Percentiles rank a stretch among this genome's conserved stretches.
phyloP scores from a whole-genome alignment of 2,113 vertebrate genomes.

The Colistium nudipinnis region DNA sequence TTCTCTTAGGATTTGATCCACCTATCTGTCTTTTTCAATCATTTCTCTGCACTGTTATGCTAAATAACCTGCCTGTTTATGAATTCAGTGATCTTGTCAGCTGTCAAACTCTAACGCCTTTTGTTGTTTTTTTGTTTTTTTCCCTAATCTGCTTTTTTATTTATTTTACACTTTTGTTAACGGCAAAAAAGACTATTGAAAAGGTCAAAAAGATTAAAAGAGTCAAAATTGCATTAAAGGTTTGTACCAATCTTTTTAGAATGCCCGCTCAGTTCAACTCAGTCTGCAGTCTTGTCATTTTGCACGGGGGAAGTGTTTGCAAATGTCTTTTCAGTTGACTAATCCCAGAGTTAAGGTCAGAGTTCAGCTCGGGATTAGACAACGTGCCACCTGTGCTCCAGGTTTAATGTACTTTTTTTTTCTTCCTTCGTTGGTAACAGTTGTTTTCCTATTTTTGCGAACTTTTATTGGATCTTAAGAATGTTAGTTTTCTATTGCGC shows the following conservation, averaged over 20 bases:
- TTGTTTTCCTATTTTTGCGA: not conserved
- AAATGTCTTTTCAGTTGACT: conserved; percentile 86
- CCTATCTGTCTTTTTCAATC: conserved; percentile 54
- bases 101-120: conserved; percentile 92
- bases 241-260: conserved; percentile 96
- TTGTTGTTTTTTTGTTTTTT: conserved; percentile 72
- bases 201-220: conserved; percentile 99
- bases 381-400: conserved; percentile 29
- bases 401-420: too few species aligned
- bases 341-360: conserved; percentile 36
- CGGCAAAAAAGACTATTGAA: conserved; percentile 99
- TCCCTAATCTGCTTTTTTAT: conserved; percentile 89
- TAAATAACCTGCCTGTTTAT: conserved; percentile 87
- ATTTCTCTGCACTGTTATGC: conserved; percentile 80
- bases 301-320: conserved; percentile 86
- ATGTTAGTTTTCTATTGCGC: not conserved
- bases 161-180: conserved; percentile 79
- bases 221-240: conserved; percentile 99
- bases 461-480: not conserved
- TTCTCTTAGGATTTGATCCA: conserved; percentile 46
- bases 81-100: conserved; percentile 90
- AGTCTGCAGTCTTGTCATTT: conserved; percentile 81
- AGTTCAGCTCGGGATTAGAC: conserved; percentile 48
- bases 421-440: not conserved
- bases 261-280: conserved; percentile 82